These are phyloP conservation scores for Diprion similis DNA, from an alignment of 1,140 invertebrate species.

Conservation along the genomic window DNA sequence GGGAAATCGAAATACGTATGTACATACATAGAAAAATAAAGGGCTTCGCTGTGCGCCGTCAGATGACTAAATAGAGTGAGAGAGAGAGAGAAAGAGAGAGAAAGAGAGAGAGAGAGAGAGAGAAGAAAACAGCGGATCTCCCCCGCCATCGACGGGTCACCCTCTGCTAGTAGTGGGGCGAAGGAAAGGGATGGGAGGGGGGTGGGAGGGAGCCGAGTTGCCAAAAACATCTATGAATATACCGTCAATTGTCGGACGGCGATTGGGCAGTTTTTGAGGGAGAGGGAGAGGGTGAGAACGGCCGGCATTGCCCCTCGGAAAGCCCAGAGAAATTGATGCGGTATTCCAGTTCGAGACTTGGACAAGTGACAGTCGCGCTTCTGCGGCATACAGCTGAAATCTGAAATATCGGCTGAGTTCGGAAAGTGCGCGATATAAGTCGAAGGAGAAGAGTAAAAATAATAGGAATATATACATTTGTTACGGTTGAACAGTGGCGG, in stretches of 20 bases:
- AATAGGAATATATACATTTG: too few relatives aligned
- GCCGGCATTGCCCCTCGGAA: conserved; percentile 30
- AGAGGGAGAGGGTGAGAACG: conserved; percentile 21
- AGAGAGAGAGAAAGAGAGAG: background rate
- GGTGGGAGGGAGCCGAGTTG: conserved; percentile 10
- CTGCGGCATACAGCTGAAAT: background rate
- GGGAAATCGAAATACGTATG: too few relatives aligned
- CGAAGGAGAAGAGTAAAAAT: too few relatives aligned
- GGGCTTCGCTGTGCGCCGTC: conserved; percentile 1
- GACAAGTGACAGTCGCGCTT: conserved; percentile 27
- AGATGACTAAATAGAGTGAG: background rate
- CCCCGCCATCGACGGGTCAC: background rate
- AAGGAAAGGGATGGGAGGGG: background rate
- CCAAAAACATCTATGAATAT: conserved; percentile 31
- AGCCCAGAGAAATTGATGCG: conserved; percentile 25
- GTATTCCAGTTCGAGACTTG: conserved; percentile 24
- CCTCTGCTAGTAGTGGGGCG: background rate
- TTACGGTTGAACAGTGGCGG: too few relatives aligned
- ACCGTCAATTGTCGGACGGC: conserved; percentile 24
- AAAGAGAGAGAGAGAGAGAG: background rate
- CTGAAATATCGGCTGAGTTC: too few relatives aligned
- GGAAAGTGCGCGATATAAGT: too few relatives aligned
- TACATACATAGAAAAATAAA: too few relatives aligned
- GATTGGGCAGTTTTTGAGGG: conserved; percentile 13
- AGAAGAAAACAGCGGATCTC: background rate